A percentile compares a stretch with the other conserved stretches of the same genome.
These are phyloP conservation scores for Gambusia holbrooki DNA, from an alignment of 2,113 vertebrate genomes.

Conservation along the genomic window DNA sequence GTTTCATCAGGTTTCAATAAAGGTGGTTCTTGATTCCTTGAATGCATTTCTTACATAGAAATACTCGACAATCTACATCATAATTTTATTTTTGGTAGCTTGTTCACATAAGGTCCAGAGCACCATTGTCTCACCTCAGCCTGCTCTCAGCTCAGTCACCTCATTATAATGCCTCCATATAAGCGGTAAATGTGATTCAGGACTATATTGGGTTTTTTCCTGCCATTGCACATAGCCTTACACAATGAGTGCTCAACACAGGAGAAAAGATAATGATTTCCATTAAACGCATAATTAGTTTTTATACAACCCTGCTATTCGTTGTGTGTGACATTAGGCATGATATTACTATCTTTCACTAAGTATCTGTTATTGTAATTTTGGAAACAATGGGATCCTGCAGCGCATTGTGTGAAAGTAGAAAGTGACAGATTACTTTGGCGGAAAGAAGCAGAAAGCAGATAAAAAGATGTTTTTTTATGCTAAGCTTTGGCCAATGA, in stretches of 20 bases:
- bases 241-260: background rate
- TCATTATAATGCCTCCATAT: background rate
- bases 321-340: constrained; percentile 18
- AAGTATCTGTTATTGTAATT: constrained; percentile 18
- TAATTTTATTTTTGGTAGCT: background rate
- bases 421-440: constrained; percentile 54
- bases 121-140: background rate
- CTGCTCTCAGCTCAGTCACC: background rate
- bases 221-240: constrained; percentile 3
- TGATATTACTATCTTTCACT: constrained; percentile 6
- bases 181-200: background rate
- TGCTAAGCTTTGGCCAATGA: constrained; percentile 64
- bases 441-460: constrained; percentile 42
- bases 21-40: background rate
- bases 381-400: constrained; percentile 22
- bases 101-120: background rate
- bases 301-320: constrained; percentile 12
- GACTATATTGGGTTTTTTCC: background rate
- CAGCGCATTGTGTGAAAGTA: constrained; percentile 34
- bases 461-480: constrained; percentile 64
- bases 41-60: background rate
- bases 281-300: constrained; percentile 28
- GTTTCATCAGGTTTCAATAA: too few relatives aligned
- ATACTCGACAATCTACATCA: background rate
- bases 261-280: background rate